Base-by-base conservation (phyloP, 2,113 vertebrate genomes). In the Podiceps cristatus region DNA sequence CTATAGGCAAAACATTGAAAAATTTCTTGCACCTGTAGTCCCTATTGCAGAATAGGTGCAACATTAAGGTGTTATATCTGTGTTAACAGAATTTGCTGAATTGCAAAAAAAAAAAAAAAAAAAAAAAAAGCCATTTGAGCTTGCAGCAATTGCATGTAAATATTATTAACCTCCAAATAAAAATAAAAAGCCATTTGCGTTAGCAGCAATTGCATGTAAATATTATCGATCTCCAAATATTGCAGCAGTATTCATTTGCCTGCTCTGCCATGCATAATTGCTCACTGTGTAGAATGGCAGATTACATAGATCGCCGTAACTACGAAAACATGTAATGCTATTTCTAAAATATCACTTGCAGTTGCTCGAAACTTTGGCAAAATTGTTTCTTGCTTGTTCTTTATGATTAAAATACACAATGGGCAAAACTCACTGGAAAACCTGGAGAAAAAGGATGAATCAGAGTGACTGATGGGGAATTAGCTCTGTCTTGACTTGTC, bases 271-370 rank as follows among this genome's bases (percentile, higher is more conserved):
- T 23, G 27, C 8, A 25, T 37, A 68, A 1, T 23, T 68, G 13
- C 47, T 90, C 28, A 15, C 35, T 79, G 25, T 68, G 52, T 78
- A 40, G 66, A 56, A 49, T 40, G 33, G 19, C 22, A 56, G 58
- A 52, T 42, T 80, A 11, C 10, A 52, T 23, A 59, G 49, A 27
- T 40, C 15, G 22, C 45, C 1, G 2, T 73, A 52, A 60, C 66
- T 31, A 11, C 1, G 3, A 40, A 88, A 82, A n/a, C 25, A 29
- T 29, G 9, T 52, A 59, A 55, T 0, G 0, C 8, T 52, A 1
- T 81, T 95, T 50, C 31, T 62, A 44, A 72, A 92, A 45, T 37
- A 37, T 58, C 12, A 5, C 33, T 83, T 68, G 19, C 17, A 66
- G 7, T 63, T 84, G 50, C 16, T 71, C 33, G 59, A 33, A 77